Evolutionary conservation across 2,113 vertebrate species (phyloP), one percentile per base, ranked within the genome.

Genomic region (Myrmophylax atrothorax): DNA sequence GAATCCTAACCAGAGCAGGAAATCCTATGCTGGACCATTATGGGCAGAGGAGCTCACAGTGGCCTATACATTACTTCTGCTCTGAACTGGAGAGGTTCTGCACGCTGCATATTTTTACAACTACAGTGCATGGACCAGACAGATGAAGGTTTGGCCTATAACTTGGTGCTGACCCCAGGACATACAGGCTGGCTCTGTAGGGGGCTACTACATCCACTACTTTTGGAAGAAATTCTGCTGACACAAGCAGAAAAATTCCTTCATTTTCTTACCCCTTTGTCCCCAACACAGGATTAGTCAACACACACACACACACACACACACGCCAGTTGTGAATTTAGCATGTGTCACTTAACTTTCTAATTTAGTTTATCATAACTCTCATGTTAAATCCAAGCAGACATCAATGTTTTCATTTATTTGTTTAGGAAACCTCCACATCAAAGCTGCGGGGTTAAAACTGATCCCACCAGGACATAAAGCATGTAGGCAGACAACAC

Each of bases 331-430:
- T 81, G 52, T 80, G 73, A 93, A 67, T 59, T 84, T 50, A 28
- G 56, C 33, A 8, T 73, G 70, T 62, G 66, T 33, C 75, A 90
- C 79, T 93, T 93, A 60, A 80, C 91, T 93, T 93, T 88, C 77
- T 81, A 46, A 67, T 93, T 56, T 49, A 95, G 56, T 68, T 90
- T 87, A 78, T 38, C n/a, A 20, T 35, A 96, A 83, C 88, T n/a
- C 66, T 53, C 55, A 87, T 15, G 77, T 82, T 67, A 89, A 96
- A 96, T 80, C 42, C 89, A 97, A 89, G 91, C 89, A 92, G 74
- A 81, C 53, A 75, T 81, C 74, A 64, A 25, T 68, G 74, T 90
- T 89, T 75, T 67, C 73, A 81, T 70, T 74, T 95, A 55, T 75
- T 94, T 86, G 59, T 94, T 93, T 84, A 83, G 95, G 75, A 83